Base-by-base conservation (phyloP, 2,797 vertebrate genomes). In the Myotis pilosus region DNA sequence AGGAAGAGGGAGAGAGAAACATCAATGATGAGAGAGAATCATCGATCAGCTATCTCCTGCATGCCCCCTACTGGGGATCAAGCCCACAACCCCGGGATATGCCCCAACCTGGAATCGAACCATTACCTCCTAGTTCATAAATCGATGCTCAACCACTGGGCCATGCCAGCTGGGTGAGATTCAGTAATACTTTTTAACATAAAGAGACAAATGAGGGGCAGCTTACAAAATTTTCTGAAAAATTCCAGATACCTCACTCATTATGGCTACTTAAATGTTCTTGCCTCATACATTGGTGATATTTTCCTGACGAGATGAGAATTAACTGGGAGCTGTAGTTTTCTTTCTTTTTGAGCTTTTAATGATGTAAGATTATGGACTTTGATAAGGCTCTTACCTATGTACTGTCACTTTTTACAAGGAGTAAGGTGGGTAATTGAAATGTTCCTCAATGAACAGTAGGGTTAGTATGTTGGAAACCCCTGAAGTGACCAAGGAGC, bases 171-270 rank as follows among this genome's bases (percentile, higher is more conserved):
- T 12, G 25, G 57, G 57, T 62, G 57, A 92, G 55, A 93, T 72
- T 84, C 33, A 51, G 57, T 85, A 92, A 80, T 92, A 86, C 15
- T 28, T 93, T 78, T 95, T 90, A 62, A 57, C 23, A n/a, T 17
- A 87, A 93, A 49, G 81, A 94, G 55, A 75, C 72, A 84, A 87
- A 86, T 75, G 36, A 93, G 22, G 53, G 55, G 17, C 17, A 71
- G 30, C 38, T 89, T 78, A 17, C 1, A 62, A 17, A 17, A 0
- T 88, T 82, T 94, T 89, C 79, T 51, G 69, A 93, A n/a, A 71
- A 30, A 76, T 62, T 86, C 51, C 41, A 49, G 36, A 92, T 85
- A 79, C 66, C 53, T 92, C 28, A 62, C 83, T 90, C 36, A 41
- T 91, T 76, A 44, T 66, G 86, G 19, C 64, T 87, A 10, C 38